Percentiles rank a stretch among this genome's conserved stretches.
These are phyloP conservation scores for Heliconius erato DNA, from an alignment of 2,888 invertebrate species.

Conservation along the genomic window DNA sequence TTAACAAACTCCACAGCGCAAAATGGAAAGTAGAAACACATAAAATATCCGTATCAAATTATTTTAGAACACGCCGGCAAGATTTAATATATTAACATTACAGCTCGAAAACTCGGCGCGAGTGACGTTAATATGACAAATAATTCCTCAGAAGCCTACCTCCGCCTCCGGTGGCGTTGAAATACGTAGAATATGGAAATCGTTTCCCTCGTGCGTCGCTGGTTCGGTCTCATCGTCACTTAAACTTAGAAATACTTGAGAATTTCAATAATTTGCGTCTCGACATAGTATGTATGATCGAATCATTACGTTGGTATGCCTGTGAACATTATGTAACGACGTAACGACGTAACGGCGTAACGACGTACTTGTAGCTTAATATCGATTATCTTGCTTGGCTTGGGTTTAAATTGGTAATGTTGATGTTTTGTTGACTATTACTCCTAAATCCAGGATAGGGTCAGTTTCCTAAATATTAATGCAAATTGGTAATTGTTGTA, in stretches of 20 bases:
- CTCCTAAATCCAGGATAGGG: too few relatives aligned
- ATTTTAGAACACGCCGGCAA: constrained; percentile 67
- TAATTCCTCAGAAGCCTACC: constrained; percentile 80
- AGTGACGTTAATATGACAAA: constrained; percentile 85
- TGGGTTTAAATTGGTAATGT: background rate
- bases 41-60: constrained; percentile 63
- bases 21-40: constrained; percentile 37
- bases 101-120: constrained; percentile 69
- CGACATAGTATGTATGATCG: constrained; percentile 35
- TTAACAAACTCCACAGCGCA: background rate
- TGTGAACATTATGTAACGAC: constrained; percentile 19
- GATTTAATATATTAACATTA: constrained; percentile 81
- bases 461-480: too few relatives aligned
- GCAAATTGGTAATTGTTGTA: too few relatives aligned
- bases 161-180: constrained; percentile 64
- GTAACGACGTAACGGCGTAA: background rate
- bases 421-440: background rate
- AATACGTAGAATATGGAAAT: constrained; percentile 83
- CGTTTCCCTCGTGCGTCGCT: constrained; percentile 75
- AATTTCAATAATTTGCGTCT: constrained; percentile 47
- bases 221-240: constrained; percentile 63
- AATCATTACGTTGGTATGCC: constrained; percentile 32
- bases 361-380: background rate
- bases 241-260: constrained; percentile 70
- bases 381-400: constrained; percentile 2